A percentile compares a stretch with the other conserved stretches of the same genome.
phyloP scores from a whole-genome alignment of 2,797 vertebrate genomes.

The Cirrhinus mrigala region DNA sequence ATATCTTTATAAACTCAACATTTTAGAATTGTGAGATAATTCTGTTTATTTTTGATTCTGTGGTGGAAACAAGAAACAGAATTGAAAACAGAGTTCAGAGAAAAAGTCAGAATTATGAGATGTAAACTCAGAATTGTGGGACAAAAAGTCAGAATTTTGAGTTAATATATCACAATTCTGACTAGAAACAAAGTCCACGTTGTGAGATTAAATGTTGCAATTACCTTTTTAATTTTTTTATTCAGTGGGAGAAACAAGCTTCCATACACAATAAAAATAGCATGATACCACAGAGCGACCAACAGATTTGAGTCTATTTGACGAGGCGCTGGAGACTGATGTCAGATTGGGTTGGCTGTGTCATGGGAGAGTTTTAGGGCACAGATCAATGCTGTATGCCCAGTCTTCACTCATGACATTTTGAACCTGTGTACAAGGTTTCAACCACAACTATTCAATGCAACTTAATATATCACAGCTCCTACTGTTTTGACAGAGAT shows the following conservation, averaged over 20 bases:
- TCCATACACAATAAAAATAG: background rate
- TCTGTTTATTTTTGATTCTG: no score
- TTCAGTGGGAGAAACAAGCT: background rate
- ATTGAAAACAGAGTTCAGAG: no score
- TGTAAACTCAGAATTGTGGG: no score
- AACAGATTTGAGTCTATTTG: conserved; percentile 2
- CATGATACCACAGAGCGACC: background rate
- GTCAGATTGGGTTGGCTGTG: conserved; percentile 31
- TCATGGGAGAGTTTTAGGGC: conserved; percentile 57
- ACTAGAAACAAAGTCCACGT: background rate
- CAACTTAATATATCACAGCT: conserved; percentile 58
- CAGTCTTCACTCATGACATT: conserved; percentile 61
- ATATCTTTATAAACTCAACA: no score
- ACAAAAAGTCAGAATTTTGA: no score
- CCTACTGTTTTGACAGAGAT: conserved; percentile 68
- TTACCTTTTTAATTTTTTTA: background rate
- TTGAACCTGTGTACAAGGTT: conserved; percentile 68
- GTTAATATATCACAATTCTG: no score
- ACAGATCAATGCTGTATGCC: conserved; percentile 69
- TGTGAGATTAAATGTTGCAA: background rate
- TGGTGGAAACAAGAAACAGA: no score
- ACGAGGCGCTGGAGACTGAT: conserved; percentile 2
- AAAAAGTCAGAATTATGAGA: no score
- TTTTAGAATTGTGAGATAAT: no score
- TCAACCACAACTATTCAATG: conserved; percentile 67